phyloP scores from a whole-genome alignment of 2,888 invertebrate species.

The Monochamus alternatus region DNA sequence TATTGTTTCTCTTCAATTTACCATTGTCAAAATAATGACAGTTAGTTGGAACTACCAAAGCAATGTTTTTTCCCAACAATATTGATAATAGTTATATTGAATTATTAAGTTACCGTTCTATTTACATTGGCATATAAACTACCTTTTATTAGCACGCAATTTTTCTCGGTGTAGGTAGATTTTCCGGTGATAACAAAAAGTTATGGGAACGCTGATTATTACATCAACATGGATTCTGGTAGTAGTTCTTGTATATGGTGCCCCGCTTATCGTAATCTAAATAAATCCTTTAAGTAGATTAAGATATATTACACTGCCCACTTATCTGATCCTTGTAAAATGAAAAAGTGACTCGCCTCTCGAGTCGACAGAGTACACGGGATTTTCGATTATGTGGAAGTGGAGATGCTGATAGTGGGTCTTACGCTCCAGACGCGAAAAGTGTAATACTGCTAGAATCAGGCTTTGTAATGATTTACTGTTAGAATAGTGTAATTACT shows the following conservation, averaged over 20 bases:
- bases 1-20: no score
- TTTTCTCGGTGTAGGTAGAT: constrained; percentile 18
- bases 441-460: no score
- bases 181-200: constrained; percentile 22
- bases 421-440: no score
- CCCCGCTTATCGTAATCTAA: constrained; percentile 34
- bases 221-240: constrained; percentile 31
- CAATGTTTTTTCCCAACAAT: no score
- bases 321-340: constrained; percentile 32
- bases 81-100: no score
- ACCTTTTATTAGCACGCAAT: background rate
- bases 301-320: constrained; percentile 40
- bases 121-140: no score
- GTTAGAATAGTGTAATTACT: no score
- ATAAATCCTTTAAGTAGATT: constrained; percentile 41
- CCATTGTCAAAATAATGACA: no score
- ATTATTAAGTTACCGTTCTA: no score
- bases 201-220: constrained; percentile 31
- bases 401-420: background rate
- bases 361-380: background rate
- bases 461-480: no score
- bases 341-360: constrained; percentile 32
- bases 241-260: constrained; percentile 26
- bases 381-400: constrained; percentile 10
- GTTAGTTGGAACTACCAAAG: no score